Evolutionary conservation across 1,140 invertebrate genomes (phyloP).

Genomic region (Eubasilissa regina): DNA sequence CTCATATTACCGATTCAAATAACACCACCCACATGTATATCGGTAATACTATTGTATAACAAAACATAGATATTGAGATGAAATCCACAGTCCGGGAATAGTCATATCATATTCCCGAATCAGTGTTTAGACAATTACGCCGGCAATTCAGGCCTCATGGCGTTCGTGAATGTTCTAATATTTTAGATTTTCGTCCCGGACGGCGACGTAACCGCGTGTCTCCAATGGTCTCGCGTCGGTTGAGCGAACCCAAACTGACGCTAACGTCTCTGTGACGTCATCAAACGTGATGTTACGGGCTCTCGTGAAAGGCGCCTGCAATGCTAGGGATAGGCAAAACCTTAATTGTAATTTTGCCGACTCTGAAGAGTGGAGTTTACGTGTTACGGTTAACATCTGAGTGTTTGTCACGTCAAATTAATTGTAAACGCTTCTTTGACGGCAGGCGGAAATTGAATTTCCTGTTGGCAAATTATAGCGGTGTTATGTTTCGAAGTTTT

Average conservation of each 20-base stretch:
- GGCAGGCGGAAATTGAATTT: too few species aligned
- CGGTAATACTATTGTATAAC: neutral
- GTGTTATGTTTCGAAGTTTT: too few species aligned
- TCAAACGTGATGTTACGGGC: conserved; percentile 4
- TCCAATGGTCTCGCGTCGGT: neutral
- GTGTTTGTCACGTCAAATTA: too few species aligned
- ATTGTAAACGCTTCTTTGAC: too few species aligned
- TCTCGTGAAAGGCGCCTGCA: conserved; percentile 14
- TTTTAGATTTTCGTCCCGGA: neutral
- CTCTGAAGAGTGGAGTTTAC: too few species aligned
- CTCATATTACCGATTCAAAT: neutral
- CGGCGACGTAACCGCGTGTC: neutral
- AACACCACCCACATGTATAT: neutral
- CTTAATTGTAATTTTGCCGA: neutral
- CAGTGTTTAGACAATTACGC: conserved; percentile 24
- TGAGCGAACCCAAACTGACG: neutral
- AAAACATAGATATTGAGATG: too few species aligned
- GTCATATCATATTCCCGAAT: conserved; percentile 17
- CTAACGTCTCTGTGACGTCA: conserved; percentile 8
- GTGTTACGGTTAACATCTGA: too few species aligned
- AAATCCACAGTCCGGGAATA: too few species aligned
- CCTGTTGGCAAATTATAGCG: too few species aligned
- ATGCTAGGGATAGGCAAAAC: neutral
- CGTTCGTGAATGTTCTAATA: conserved; percentile 10
- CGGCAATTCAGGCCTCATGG: conserved; percentile 10